A percentile compares a stretch with the other conserved stretches of the same genome.
These are phyloP conservation scores for Pseudorhombus dupliciocellatus DNA, from an alignment of 2,113 vertebrate genomes.

Conservation along the genomic window DNA sequence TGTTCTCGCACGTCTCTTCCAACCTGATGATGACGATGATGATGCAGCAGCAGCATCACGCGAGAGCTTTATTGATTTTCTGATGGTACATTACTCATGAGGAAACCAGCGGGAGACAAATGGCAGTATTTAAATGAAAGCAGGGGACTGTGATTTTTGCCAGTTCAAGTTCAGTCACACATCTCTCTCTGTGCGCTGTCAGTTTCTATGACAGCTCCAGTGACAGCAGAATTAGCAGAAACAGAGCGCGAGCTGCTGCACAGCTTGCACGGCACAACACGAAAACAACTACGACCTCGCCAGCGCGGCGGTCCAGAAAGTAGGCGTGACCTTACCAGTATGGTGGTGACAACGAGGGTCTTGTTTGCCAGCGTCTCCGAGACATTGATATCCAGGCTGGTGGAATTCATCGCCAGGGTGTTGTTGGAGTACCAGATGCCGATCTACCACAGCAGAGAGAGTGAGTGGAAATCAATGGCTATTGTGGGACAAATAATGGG, in stretches of 20 bases:
- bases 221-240: constrained; percentile 61
- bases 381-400: constrained; percentile 89
- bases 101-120: constrained; percentile 8
- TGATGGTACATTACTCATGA: constrained; percentile 17
- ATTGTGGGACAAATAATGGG: constrained; percentile 55
- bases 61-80: constrained; percentile 17
- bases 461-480: constrained; percentile 49
- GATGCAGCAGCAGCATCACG: neutral
- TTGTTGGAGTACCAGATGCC: constrained; percentile 95
- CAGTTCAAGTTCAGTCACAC: constrained; percentile 37
- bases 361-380: constrained; percentile 92
- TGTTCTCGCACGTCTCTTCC: constrained; percentile 7
- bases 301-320: constrained; percentile 13
- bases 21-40: constrained; percentile 3
- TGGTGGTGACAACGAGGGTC: constrained; percentile 92
- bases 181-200: constrained; percentile 44
- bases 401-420: constrained; percentile 92
- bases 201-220: constrained; percentile 65
- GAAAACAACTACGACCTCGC: constrained; percentile 32
- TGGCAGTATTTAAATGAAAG: neutral
- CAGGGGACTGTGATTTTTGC: constrained; percentile 17
- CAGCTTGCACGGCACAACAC: constrained; percentile 21
- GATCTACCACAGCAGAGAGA: constrained; percentile 77
- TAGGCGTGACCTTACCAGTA: constrained; percentile 84
- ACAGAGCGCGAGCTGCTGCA: constrained; percentile 43